Evolutionary conservation across 2,888 invertebrate species (phyloP), one percentile per base, ranked within the genome.

Genomic region (Torymus tubicola): DNA sequence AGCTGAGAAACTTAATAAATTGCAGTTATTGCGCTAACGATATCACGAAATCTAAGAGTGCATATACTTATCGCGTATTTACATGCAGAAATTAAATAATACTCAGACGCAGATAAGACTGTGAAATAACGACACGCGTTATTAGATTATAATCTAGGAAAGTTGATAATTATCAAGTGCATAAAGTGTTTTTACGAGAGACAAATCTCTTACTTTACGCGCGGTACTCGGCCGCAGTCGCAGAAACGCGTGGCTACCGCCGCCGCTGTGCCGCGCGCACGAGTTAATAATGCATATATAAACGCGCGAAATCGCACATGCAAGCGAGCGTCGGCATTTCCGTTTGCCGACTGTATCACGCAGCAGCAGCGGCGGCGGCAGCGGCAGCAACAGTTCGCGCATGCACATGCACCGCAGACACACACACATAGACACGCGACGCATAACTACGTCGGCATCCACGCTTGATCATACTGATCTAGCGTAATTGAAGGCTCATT

Each of bases 401-500:
- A 31, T 65, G 52, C 8, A 52, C 16, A 21, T 52, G 42, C 50
- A 31, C 63, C 63, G 2, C 21, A 21, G 21, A 21, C 64, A 42
- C 52, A 42, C 52, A 42, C 14, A 42, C n/a, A 42, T 4, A 24
- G 53, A 16, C 31, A 16, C 2, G 18, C 55, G 65, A 61, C 61
- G 68, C 63, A 68, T 78, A 68, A 69, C 73, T 63, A 8, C 57
- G 50, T 50, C 57, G 69, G 70, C 58, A 68, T 72, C 63, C 76
- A 24, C 55, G 80, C 68, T 80, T 77, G 72, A 80, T 80, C 72
- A 68, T 68, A 72, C 80, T 63, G 80, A 80, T 80, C 80, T 72
- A 68, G 58, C 78, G 78, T 78, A 78, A 81, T 81, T 78, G 78
- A 81, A 73, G 81, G 75, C 73, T 78, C 86, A 86, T 86, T 86